phyloP scores from a whole-genome alignment of 2,113 vertebrate genomes.

The Rhinolophus sinicus region DNA sequence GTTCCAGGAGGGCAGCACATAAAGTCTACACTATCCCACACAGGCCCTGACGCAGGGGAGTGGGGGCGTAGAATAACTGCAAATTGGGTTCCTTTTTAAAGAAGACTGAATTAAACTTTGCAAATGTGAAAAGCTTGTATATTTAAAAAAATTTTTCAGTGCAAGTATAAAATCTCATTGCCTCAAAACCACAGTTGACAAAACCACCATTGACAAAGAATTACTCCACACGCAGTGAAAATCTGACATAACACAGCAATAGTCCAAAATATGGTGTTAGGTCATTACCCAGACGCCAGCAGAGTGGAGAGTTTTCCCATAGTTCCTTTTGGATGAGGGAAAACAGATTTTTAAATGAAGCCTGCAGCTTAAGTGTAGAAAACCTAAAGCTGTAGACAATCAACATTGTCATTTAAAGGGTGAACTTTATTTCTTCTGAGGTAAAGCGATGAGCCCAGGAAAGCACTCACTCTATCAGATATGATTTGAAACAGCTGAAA shows the following conservation, averaged over 20 bases:
- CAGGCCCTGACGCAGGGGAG: too few species aligned
- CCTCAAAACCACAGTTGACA: constrained; percentile 42
- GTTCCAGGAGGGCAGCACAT: neutral
- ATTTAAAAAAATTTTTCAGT: constrained; percentile 22
- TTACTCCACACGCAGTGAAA: neutral
- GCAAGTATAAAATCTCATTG: constrained; percentile 11
- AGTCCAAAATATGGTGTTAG: neutral
- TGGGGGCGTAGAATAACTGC: neutral
- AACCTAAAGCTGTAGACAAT: constrained; percentile 45
- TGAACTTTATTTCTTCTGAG: constrained; percentile 52
- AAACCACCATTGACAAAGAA: neutral
- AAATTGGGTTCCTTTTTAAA: neutral
- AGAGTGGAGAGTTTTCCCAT: neutral
- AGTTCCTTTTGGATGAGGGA: neutral
- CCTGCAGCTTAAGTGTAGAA: constrained; percentile 18
- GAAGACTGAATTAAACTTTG: neutral
- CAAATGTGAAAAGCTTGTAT: neutral
- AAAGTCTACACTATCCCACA: neutral
- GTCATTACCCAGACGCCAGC: neutral
- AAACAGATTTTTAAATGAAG: constrained; percentile 39
- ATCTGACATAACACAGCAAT: neutral
- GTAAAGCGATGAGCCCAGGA: neutral
- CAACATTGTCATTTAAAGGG: constrained; percentile 52
- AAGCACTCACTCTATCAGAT: neutral
- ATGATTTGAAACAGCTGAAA: constrained; percentile 69